phyloP scores from a whole-genome alignment of 2,797 vertebrate genomes.

The Remorina albescens region DNA sequence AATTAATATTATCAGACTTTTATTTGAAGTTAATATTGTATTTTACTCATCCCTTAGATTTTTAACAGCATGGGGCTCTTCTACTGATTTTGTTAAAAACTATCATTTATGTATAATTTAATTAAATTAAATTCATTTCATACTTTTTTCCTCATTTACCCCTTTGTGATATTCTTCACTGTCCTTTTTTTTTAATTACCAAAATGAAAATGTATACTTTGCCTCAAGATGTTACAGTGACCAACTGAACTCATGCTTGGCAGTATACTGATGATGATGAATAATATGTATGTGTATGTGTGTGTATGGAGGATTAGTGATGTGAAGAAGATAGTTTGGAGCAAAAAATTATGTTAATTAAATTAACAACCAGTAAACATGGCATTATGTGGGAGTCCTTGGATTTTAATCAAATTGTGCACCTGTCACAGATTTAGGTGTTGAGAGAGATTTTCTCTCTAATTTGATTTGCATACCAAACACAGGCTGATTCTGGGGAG shows the following conservation, averaged over 20 bases:
- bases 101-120: too few relatives aligned
- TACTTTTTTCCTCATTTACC: too few relatives aligned
- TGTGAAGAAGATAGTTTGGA: neutral
- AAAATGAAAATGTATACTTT: neutral
- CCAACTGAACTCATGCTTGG: too few relatives aligned
- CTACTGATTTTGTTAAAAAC: too few relatives aligned
- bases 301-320: neutral
- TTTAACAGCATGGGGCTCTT: too few relatives aligned
- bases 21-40: too few relatives aligned
- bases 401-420: constrained; percentile 2
- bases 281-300: neutral
- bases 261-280: neutral
- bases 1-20: too few relatives aligned
- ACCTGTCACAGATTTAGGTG: neutral
- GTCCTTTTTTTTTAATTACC: too few relatives aligned
- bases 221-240: neutral
- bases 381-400: neutral
- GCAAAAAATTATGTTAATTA: neutral
- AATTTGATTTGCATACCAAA: neutral
- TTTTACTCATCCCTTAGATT: too few relatives aligned
- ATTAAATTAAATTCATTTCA: too few relatives aligned
- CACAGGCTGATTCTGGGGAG: neutral
- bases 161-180: too few relatives aligned
- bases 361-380: neutral
- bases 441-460: neutral